Conservation (phyloP, 2,113 vertebrate species). For the Todiramphus saurophagus region DNA sequence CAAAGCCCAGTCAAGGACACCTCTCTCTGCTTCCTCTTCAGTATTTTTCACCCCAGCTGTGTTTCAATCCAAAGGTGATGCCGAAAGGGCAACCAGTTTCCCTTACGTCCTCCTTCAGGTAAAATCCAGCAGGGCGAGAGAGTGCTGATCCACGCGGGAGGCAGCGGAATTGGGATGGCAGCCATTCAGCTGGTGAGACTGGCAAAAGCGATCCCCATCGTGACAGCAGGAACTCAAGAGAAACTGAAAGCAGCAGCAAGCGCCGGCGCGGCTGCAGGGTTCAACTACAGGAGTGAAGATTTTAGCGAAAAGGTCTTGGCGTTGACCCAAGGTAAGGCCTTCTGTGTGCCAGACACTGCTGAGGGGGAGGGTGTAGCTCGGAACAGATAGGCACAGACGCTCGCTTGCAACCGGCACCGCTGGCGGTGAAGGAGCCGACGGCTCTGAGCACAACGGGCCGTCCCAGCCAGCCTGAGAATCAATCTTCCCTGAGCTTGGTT, state of each 20-base stretch:
- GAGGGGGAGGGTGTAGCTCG: neutral
- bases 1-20: neutral
- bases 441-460: neutral
- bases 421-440: neutral
- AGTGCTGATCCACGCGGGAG: conserved; percentile 83
- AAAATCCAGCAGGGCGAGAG: conserved; percentile 78
- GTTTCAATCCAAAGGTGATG: neutral
- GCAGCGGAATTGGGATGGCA: conserved; percentile 83
- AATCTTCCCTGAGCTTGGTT: neutral
- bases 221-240: conserved; percentile 80
- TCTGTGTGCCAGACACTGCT: neutral
- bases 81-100: neutral
- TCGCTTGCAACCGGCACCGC: neutral
- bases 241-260: conserved; percentile 77
- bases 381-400: rapidly evolving
- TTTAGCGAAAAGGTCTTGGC: conserved; percentile 76
- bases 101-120: conserved; percentile 57
- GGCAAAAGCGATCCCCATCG: conserved; percentile 79
- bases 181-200: conserved; percentile 81
- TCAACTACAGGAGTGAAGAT: conserved; percentile 83
- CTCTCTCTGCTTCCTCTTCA: neutral
- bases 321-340: conserved; percentile 79
- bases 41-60: neutral
- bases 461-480: neutral
- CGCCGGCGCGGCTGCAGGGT: conserved; percentile 78